These are phyloP conservation scores for Boleophthalmus pectinirostris DNA, from an alignment of 2,113 vertebrate species.

Conservation along the genomic window DNA sequence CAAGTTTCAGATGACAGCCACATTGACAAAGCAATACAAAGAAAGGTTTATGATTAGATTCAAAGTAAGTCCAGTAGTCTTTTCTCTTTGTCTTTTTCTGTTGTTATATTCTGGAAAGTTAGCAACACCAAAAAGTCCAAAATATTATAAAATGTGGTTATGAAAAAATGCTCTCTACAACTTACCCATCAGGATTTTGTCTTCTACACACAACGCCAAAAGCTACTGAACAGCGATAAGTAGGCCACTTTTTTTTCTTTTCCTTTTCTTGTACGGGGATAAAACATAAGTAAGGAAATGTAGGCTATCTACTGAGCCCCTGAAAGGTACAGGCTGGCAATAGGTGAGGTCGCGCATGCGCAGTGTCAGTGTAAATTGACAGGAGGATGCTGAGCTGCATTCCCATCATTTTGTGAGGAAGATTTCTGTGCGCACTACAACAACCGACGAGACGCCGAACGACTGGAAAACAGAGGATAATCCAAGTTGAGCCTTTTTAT, in stretches of 20 bases:
- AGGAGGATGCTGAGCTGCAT: constrained; percentile 78
- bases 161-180: too few relatives aligned
- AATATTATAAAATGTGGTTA: too few relatives aligned
- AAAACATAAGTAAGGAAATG: neutral
- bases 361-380: constrained; percentile 58
- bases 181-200: too few relatives aligned
- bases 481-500: constrained; percentile 51
- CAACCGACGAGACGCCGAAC: constrained; percentile 53
- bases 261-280: neutral
- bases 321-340: constrained; percentile 60
- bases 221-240: too few relatives aligned
- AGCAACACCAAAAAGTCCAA: too few relatives aligned
- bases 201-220: too few relatives aligned
- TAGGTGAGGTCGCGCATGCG: constrained; percentile 80
- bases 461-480: constrained; percentile 45
- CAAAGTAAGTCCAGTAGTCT: too few relatives aligned
- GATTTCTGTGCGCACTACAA: constrained; percentile 61
- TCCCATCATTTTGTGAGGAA: constrained; percentile 74
- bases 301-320: constrained; percentile 1
- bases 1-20: neutral
- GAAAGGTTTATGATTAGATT: neutral
- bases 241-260: too few relatives aligned
- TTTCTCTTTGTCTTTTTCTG: too few relatives aligned
- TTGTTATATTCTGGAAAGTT: too few relatives aligned
- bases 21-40: neutral